Percentiles rank a stretch among this genome's conserved stretches.
Conservation (phyloP, 2,888 invertebrate species). For the Thymelicus lineola region DNA sequence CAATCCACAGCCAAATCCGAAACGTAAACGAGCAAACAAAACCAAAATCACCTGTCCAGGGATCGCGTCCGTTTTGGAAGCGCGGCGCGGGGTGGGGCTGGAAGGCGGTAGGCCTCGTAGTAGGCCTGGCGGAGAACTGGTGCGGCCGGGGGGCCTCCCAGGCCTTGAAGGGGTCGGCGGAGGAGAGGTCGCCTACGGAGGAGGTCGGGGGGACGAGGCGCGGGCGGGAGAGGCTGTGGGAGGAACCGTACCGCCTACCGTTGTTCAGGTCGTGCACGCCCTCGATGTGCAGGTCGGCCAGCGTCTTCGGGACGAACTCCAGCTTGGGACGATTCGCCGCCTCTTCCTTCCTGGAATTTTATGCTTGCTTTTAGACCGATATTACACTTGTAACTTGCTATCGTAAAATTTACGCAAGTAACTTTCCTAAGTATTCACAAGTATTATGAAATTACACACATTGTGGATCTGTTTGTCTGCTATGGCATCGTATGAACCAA, state of each 20-base stretch:
- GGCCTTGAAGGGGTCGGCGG: conserved; percentile 69
- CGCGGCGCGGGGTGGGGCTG: conserved; percentile 59
- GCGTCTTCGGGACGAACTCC: conserved; percentile 96
- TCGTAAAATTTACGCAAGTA: too few species aligned
- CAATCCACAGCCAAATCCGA: conserved; percentile 65
- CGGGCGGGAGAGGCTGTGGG: conserved; percentile 74
- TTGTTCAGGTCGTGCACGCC: conserved; percentile 89
- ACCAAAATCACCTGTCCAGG: conserved; percentile 86
- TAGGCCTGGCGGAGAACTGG: conserved; percentile 43
- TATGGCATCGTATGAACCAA: too few species aligned
- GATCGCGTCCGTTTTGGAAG: conserved; percentile 82
- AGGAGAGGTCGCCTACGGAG: conserved; percentile 73
- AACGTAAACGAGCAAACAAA: conserved; percentile 66
- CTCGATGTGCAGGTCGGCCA: conserved; percentile 94
- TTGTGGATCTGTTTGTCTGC: too few species aligned
- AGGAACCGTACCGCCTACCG: conserved; percentile 86
- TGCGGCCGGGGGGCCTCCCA: conserved; percentile 65
- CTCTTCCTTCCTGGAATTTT: conserved; percentile 91
- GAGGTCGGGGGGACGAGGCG: conserved; percentile 69
- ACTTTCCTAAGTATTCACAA: too few species aligned
- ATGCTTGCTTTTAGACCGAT: neutral
- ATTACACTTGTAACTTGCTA: too few species aligned
- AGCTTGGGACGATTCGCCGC: conserved; percentile 94
- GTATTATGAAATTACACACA: too few species aligned
- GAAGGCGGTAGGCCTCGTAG: conserved; percentile 40